A percentile compares a stretch with the other conserved stretches of the same genome.
Conservation (phyloP, 2,888 invertebrate genomes). For the Pseudococcus viburni region DNA sequence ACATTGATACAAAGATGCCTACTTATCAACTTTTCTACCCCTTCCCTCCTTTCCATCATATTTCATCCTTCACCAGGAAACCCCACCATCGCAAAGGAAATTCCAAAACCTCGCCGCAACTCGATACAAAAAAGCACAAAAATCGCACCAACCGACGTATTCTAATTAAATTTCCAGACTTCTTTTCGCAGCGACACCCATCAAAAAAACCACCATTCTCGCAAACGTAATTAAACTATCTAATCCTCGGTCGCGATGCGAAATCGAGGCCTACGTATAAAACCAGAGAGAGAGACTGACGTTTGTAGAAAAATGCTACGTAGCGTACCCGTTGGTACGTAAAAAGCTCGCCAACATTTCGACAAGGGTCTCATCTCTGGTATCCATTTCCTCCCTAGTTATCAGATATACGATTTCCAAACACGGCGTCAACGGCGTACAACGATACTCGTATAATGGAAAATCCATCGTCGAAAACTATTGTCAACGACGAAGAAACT, state of each 20-base stretch:
- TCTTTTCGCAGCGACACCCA: neutral
- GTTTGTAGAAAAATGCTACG: neutral
- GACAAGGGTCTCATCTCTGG: neutral
- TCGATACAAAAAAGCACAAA: neutral
- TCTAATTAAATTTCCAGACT: neutral
- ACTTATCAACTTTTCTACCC: no score
- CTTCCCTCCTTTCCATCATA: no score
- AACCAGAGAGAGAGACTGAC: neutral
- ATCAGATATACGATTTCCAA: neutral
- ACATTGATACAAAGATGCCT: no score
- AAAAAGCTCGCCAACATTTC: slow-evolving; percentile 1
- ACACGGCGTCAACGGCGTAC: neutral
- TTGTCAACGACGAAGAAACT: neutral
- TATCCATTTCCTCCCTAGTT: neutral
- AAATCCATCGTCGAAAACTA: neutral
- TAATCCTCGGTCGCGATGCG: neutral
- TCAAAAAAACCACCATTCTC: neutral
- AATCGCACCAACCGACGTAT: no score
- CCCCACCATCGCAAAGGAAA: neutral
- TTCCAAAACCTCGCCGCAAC: neutral
- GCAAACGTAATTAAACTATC: neutral
- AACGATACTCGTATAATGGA: neutral
- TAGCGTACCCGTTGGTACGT: neutral
- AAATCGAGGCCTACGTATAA: neutral
- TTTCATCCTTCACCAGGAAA: no score